These are phyloP conservation scores for Ruditapes philippinarum DNA, from an alignment of 1,140 invertebrate genomes.

Conservation along the genomic window DNA sequence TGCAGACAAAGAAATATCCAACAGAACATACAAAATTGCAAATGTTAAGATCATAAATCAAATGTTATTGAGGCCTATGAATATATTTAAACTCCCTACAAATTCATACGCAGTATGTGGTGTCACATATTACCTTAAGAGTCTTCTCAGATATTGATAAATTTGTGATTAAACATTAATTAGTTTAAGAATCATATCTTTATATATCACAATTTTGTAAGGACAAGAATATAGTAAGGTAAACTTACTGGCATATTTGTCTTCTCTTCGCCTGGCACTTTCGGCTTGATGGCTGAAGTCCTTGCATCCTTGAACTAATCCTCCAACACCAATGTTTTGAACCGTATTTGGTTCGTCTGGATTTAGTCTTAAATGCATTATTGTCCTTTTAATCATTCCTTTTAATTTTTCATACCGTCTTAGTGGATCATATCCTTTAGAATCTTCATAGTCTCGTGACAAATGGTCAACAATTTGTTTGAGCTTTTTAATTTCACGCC, in stretches of 20 bases:
- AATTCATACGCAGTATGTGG: no score
- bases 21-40: no score
- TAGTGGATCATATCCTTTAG: conserved; percentile 83
- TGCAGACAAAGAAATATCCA: no score
- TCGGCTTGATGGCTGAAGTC: conserved; percentile 75
- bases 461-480: conserved; percentile 82
- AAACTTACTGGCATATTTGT: conserved; percentile 74
- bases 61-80: no score
- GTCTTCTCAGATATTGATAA: no score
- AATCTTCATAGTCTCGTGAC: conserved; percentile 80
- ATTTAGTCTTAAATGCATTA: conserved; percentile 82
- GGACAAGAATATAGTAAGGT: no score
- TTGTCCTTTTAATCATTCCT: conserved; percentile 83
- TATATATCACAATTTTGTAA: no score
- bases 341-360: conserved; percentile 72
- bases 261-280: conserved; percentile 70
- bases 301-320: conserved; percentile 72
- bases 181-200: no score
- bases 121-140: no score
- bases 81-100: no score
- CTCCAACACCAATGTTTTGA: conserved; percentile 61
- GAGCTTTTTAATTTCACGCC: conserved; percentile 78
- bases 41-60: no score
- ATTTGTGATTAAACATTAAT: no score
- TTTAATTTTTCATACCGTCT: conserved; percentile 81